Base-by-base conservation (phyloP, 2,797 vertebrate species). In the Neopelma chrysocephalum region DNA sequence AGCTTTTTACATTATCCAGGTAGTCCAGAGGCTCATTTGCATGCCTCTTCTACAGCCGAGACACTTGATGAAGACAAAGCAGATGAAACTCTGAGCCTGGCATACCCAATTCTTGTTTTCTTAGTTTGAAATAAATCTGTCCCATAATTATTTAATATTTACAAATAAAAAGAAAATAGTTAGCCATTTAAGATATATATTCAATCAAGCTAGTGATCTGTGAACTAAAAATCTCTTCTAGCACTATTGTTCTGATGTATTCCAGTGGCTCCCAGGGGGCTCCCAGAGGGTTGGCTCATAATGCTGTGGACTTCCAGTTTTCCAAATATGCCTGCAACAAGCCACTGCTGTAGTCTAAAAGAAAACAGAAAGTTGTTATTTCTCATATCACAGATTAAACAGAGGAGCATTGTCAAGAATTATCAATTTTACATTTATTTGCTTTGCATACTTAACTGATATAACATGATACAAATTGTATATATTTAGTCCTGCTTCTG, bases 41-140 rank as follows among this genome's bases (percentile, higher is more conserved):
- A n/a, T 5, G 9, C 10, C 6, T 53, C 3, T 66, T 73, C 40
- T 70, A 20, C 27, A 62, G 43, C 27, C 56, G 60, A 21, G 17
- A 45, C 51, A 15, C 16, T 78, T 50, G 29, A 68, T 18, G 27
- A 61, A 83, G 31, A 20, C 45, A 66, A 65, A 80, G n/a, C 6
- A 82, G 27, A n/a, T 11, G 36, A 87, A 89, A 10, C n/a, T 87
- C 76, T 82, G 53, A 80, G 31, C 17, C 78, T 71, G 45, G 12
- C 31, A 65, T 6, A 15, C 15, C 42, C 34, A 82, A 18, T 69
- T 51, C 23, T 84, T 58, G 1, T n/a, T 92, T 83, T 54, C 51
- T 79, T 77, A 73, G 13, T 58, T 91, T 73, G 58, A 87, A 94
- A 87, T 72, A 95, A 93, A 90, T 58, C 31, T 93, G 48, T 8